These are phyloP conservation scores for Hypselothyrea guttata DNA, from an alignment of 2,888 invertebrate genomes.

Conservation along the genomic window DNA sequence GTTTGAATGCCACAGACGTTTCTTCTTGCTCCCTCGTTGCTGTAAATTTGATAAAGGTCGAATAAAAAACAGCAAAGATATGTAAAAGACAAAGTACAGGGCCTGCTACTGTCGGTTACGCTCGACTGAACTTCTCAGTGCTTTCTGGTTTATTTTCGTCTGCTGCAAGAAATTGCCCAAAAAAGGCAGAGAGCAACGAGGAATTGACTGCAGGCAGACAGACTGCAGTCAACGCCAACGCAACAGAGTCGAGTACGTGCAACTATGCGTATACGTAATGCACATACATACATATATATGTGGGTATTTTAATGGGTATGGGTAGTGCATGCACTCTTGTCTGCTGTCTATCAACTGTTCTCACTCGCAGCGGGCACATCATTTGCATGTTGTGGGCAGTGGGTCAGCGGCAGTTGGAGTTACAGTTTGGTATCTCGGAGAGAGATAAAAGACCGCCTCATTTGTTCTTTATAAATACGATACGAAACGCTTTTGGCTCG, in stretches of 20 bases:
- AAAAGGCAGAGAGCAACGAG: conserved; percentile 42
- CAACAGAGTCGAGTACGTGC: conserved; percentile 41
- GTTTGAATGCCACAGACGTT: too few relatives aligned
- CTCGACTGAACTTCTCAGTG: too few relatives aligned
- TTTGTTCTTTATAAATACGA: conserved; percentile 31
- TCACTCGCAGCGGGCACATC: conserved; percentile 31
- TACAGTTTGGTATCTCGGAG: conserved; percentile 11
- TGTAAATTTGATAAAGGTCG: too few relatives aligned
- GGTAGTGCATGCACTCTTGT: conserved; percentile 9
- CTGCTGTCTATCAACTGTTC: conserved; percentile 41
- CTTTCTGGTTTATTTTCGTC: conserved; percentile 60
- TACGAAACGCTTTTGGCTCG: conserved; percentile 23
- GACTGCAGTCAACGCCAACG: conserved; percentile 48
- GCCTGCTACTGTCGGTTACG: too few relatives aligned
- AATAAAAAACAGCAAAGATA: too few relatives aligned
- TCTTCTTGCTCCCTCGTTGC: too few relatives aligned
- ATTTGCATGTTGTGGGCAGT: conserved; percentile 72
- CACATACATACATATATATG: conserved; percentile 6
- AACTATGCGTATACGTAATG: conserved; percentile 35
- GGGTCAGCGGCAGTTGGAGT: conserved; percentile 60
- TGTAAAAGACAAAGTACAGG: too few relatives aligned
- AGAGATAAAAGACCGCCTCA: conserved; percentile 22
- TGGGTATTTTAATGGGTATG: conserved; percentile 10
- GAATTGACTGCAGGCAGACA: conserved; percentile 18
- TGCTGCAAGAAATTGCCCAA: conserved; percentile 42